Percentiles rank a stretch among this genome's conserved stretches.
These are phyloP conservation scores for Dendrocopos noguchii DNA, from an alignment of 2,113 vertebrate genomes.

Conservation along the genomic window DNA sequence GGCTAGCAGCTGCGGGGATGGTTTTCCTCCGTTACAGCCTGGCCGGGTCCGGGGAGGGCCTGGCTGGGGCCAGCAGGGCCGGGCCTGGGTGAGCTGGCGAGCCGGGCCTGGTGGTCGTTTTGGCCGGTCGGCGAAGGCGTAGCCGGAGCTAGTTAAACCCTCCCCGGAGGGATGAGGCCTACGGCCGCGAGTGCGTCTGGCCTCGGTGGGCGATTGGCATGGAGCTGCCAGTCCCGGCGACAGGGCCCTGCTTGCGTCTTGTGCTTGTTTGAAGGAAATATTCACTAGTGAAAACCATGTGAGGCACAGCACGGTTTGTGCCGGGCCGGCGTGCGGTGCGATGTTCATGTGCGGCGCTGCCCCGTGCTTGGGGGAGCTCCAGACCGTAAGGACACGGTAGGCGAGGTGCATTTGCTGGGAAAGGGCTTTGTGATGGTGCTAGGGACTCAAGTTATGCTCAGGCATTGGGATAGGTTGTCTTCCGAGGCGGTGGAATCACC, in stretches of 20 bases:
- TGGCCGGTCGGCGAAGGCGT: neutral
- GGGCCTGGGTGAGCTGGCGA: neutral
- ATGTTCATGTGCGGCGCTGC: rapidly evolving
- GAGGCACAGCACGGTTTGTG: neutral
- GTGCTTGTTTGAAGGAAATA: neutral
- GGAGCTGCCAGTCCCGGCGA: neutral
- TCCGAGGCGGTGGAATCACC: too few species aligned
- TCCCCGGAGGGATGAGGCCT: neutral
- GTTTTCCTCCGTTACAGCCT: neutral
- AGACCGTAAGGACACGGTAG: rapidly evolving
- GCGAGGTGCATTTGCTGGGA: neutral
- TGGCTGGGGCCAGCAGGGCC: neutral
- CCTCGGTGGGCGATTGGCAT: neutral
- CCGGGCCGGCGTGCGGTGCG: neutral
- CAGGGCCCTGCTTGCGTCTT: neutral
- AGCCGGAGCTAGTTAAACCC: too few species aligned
- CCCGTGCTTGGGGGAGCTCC: neutral
- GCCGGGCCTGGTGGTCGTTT: neutral
- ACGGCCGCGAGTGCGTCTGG: neutral
- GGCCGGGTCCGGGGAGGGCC: neutral
- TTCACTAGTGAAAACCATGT: rapidly evolving
- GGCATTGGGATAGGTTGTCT: too few species aligned
- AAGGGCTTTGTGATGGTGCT: neutral
- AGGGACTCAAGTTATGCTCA: neutral
- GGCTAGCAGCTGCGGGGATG: neutral